Conservation (phyloP, 92 coral and sea anemone species). For the Diadumene lineata region DNA sequence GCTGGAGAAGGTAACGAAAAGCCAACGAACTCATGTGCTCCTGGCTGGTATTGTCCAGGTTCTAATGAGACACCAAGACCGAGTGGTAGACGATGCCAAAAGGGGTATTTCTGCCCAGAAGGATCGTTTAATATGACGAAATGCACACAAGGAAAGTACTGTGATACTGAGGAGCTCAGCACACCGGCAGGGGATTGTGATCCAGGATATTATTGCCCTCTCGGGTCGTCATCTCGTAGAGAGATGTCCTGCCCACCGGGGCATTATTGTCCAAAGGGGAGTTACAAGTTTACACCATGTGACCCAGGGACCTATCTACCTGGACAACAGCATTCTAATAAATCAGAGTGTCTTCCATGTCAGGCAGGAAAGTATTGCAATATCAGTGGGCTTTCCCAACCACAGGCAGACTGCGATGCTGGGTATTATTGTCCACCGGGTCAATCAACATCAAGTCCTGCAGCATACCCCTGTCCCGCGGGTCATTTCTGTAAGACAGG, state of each 20-base stretch:
- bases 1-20: conserved; percentile 72
- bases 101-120: conserved; percentile 71
- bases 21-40: conserved; percentile 84
- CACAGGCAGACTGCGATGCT: conserved; percentile 76
- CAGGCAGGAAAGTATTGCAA: conserved; percentile 89
- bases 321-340: conserved; percentile 71
- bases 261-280: conserved; percentile 78
- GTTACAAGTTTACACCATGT: conserved; percentile 65
- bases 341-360: conserved; percentile 69
- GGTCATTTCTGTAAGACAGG: conserved; percentile 86
- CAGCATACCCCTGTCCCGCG: conserved; percentile 60
- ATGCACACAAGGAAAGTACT: conserved; percentile 81
- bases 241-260: conserved; percentile 77
- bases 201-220: conserved; percentile 91
- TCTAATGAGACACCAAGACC: conserved; percentile 68
- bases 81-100: conserved; percentile 49
- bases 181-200: conserved; percentile 70
- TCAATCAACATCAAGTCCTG: conserved; percentile 71
- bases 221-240: conserved; percentile 68
- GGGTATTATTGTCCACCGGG: conserved; percentile 92
- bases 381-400: conserved; percentile 71
- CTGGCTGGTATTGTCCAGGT: conserved; percentile 96
- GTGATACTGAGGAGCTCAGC: conserved; percentile 55
- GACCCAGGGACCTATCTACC: conserved; percentile 84
- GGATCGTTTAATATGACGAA: conserved; percentile 83